Percentiles rank a stretch among this genome's conserved stretches.
Conservation (phyloP, 2,113 vertebrate species). For the Anas platyrhynchos region DNA sequence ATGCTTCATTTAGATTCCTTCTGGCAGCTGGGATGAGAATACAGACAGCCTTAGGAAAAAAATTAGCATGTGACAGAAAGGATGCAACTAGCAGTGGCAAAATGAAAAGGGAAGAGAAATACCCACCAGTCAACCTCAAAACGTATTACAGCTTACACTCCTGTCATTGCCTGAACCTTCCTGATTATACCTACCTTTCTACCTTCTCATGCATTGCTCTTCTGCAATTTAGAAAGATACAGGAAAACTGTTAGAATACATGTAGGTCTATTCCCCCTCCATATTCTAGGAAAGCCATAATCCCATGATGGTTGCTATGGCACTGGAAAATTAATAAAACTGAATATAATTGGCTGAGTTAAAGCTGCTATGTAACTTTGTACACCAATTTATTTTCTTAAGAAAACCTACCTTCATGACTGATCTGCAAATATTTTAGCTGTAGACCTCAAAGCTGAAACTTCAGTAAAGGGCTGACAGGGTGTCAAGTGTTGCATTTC, state of each 20-base stretch:
- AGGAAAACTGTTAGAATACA: neutral
- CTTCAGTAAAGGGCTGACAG: neutral
- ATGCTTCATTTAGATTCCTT: neutral
- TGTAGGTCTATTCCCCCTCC: neutral
- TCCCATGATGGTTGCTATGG: rapidly evolving
- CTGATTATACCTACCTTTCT: neutral
- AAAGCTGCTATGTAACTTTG: neutral
- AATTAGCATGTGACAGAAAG: neutral
- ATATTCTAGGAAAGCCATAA: neutral
- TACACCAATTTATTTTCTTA: neutral
- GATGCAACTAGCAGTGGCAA: neutral
- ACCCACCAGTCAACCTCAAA: neutral
- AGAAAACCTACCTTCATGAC: neutral
- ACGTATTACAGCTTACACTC: neutral
- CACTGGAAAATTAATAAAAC: neutral
- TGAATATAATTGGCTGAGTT: neutral
- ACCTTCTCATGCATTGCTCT: neutral
- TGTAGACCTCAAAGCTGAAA: neutral
- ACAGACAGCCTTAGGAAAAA: neutral
- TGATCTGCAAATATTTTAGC: neutral
- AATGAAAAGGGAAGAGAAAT: neutral
- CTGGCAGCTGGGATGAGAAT: neutral
- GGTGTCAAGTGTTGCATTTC: neutral
- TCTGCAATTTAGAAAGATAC: neutral
- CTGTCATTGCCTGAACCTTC: neutral